Percentiles rank a stretch among this genome's conserved stretches.
Conservation (phyloP, 2,797 vertebrate genomes). For the Micropoecilia bifurca region DNA sequence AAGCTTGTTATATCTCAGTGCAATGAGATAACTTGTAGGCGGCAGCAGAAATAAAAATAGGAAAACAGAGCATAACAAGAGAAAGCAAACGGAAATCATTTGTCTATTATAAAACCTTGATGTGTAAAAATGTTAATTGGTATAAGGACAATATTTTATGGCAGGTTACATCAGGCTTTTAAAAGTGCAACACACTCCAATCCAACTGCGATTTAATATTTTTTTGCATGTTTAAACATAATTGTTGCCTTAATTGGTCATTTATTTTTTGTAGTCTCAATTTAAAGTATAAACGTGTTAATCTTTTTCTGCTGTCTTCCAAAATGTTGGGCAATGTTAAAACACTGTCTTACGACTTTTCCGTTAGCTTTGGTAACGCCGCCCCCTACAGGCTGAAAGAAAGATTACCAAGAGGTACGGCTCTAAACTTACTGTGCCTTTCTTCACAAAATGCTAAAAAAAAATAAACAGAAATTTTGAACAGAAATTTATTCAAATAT, state of each 20-base stretch:
- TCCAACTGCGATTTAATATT: background rate
- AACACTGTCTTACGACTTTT: background rate
- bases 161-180: background rate
- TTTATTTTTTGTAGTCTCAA: background rate
- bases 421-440: background rate
- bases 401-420: slow-evolving; percentile 19
- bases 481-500: slow-evolving; percentile 63
- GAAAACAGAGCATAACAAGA: background rate
- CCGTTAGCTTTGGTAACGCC: slow-evolving; percentile 41
- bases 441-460: background rate
- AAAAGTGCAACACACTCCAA: background rate
- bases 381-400: slow-evolving; percentile 58
- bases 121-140: background rate
- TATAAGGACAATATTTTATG: background rate
- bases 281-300: background rate
- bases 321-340: background rate
- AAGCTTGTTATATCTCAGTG: background rate
- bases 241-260: background rate
- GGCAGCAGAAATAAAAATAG: background rate
- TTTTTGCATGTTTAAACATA: background rate
- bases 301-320: background rate
- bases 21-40: background rate
- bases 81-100: background rate
- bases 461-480: slow-evolving; percentile 11
- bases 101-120: background rate